Evolutionary conservation across 2,113 vertebrate species (phyloP), one percentile per base, ranked within the genome.

Genomic region (Desmodus rotundus): DNA sequence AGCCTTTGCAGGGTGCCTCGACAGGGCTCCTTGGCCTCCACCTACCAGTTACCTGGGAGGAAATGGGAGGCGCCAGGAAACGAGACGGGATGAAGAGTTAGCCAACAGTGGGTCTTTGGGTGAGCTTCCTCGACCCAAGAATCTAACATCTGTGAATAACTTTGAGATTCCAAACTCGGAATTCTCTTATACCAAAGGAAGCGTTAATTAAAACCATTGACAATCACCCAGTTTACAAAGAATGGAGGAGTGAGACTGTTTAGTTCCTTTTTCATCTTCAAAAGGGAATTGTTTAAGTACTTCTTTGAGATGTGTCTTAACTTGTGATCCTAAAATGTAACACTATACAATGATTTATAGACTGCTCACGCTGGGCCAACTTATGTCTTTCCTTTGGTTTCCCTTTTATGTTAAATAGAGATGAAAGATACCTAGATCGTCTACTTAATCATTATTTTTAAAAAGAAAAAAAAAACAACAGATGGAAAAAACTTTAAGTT

Each of bases 361-460:
- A 70, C 63, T 52, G 77, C 38, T 87, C 77, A 83, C 54, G 7
- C 26, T 70, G 19, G 41, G 93, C 91, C 95, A 97, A 95, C 87
- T 56, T 80, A 82, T 94, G 70, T 91, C 63, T 87, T 92, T 52
- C 58, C 68, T 94, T 89, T 86, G 73, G 24, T 63, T 95, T 96
- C 63, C 65, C 74, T 94, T 93, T 97, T 89, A 93, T 95, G 83
- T 91, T 94, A 89, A 96, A 95, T 50, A 78, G 83, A 94, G 87
- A 96, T 86, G 68, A 95, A 94, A 94, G 92, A 86, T 47, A 77
- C 74, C 20, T 86, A 89, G 61, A 82, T 82, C 33, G 26, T 89
- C n/a, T 63, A 84, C 7, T 97, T 92, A 76, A 80, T 68, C 65
- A 84, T 36, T 56, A 19, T 90, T 88, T 47, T 28, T 13, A 19